Evolutionary conservation across 37 sponge, comb jelly and placozoan species (phyloP).

Genomic region (Ianthella basta): DNA sequence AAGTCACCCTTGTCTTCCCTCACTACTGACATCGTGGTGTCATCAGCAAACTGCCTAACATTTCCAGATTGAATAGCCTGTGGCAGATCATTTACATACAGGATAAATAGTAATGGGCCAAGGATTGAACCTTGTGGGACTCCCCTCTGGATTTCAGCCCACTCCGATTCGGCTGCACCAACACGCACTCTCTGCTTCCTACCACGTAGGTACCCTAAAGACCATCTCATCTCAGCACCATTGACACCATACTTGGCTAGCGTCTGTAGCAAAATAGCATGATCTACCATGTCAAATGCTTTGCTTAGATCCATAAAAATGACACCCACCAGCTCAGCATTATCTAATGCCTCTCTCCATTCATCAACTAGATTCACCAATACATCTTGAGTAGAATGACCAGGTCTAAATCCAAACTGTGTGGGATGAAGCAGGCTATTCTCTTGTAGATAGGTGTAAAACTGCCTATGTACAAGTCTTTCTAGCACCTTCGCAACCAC

Average conservation of each 20-base stretch:
- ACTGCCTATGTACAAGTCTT: conserved; percentile 22
- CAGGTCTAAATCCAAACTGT: conserved; percentile 38
- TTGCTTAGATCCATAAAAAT: conserved; percentile 31
- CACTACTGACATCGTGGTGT: not conserved
- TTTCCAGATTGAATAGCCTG: not conserved
- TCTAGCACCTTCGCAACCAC: conserved; percentile 18
- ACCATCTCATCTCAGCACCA: conserved; percentile 5
- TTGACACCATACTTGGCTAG: not conserved
- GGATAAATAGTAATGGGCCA: conserved; percentile 40
- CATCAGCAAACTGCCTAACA: conserved; percentile 40
- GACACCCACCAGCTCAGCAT: not conserved
- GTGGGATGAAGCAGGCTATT: not conserved
- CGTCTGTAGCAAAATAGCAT: not conserved
- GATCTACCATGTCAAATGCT: conserved; percentile 29
- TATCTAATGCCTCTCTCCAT: conserved; percentile 20
- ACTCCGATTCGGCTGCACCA: not conserved
- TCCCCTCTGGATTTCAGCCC: conserved; percentile 23
- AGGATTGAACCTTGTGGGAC: conserved; percentile 48
- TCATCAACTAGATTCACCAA: conserved; percentile 3
- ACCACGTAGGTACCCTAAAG: not conserved
- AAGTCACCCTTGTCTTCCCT: not conserved
- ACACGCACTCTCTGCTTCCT: conserved; percentile 11
- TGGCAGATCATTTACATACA: conserved; percentile 49
- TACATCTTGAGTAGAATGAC: conserved; percentile 33
- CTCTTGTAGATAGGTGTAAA: conserved; percentile 11